These are phyloP conservation scores for Sinocyclocheilus anophthalmus DNA, from an alignment of 2,113 vertebrate species.

Conservation along the genomic window DNA sequence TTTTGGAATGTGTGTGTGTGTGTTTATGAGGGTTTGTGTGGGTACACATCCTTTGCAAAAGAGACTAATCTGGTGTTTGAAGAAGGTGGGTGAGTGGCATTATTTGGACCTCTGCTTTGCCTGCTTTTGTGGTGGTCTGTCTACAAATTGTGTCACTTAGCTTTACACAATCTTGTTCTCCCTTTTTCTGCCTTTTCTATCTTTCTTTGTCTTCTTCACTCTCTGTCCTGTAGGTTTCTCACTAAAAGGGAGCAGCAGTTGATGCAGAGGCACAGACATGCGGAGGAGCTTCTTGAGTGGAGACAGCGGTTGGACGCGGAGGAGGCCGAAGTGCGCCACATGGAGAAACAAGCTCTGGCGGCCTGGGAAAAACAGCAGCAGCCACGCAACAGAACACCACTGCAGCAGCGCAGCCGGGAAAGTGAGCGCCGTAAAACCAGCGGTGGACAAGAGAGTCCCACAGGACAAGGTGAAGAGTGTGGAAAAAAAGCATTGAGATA, in stretches of 20 bases:
- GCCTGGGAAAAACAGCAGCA: conserved; percentile 82
- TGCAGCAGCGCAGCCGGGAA: conserved; percentile 52
- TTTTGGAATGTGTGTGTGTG: conserved; percentile 22
- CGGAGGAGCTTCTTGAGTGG: conserved; percentile 91
- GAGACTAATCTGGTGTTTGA: conserved; percentile 18
- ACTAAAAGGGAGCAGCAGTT: conserved; percentile 95
- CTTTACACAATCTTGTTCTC: conserved; percentile 46
- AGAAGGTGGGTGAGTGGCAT: conserved; percentile 36
- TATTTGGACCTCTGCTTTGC: conserved; percentile 39
- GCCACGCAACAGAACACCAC: conserved; percentile 18
- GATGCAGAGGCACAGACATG: conserved; percentile 89
- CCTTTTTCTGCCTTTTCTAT: background rate
- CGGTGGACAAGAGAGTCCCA: background rate
- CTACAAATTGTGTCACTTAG: conserved; percentile 13
- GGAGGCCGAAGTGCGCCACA: conserved; percentile 86
- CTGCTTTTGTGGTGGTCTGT: conserved; percentile 22
- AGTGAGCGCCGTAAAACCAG: conserved; percentile 25
- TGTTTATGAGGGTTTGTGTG: conserved; percentile 20
- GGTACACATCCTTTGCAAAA: conserved; percentile 12
- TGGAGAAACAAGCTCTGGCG: conserved; percentile 91
- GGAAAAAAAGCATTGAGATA: background rate
- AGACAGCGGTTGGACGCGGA: conserved; percentile 89
- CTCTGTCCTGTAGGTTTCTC: conserved; percentile 81
- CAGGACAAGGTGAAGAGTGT: conserved; percentile 34
- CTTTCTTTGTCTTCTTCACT: background rate